phyloP scores from a whole-genome alignment of 2,888 invertebrate species.

The Nephrotoma guestfalica region DNA sequence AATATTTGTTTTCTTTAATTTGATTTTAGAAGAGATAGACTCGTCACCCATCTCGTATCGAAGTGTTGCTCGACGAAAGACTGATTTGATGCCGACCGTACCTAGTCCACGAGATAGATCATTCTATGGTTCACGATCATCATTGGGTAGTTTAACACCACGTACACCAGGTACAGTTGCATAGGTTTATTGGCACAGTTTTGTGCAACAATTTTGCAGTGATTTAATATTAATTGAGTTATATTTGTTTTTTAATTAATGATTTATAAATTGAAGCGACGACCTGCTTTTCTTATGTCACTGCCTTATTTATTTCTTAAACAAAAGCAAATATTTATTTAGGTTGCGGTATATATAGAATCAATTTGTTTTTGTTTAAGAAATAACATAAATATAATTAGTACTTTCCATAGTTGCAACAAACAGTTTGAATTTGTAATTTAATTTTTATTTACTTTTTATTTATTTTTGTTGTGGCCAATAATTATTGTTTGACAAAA shows the following conservation, averaged over 20 bases:
- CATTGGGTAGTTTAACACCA: slow-evolving; percentile 32
- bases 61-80: slow-evolving; percentile 71
- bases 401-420: background rate
- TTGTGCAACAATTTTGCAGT: background rate
- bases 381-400: background rate
- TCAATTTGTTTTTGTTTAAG: background rate
- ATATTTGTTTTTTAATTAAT: background rate
- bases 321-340: background rate
- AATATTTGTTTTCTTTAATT: background rate
- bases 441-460: background rate
- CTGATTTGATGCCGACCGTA: slow-evolving; percentile 81
- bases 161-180: slow-evolving; percentile 32
- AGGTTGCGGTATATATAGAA: background rate
- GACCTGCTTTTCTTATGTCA: background rate
- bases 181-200: background rate
- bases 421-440: background rate
- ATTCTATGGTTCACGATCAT: slow-evolving; percentile 34
- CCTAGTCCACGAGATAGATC: slow-evolving; percentile 53
- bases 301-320: background rate
- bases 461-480: background rate
- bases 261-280: background rate
- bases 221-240: background rate
- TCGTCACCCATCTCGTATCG: slow-evolving; percentile 48
- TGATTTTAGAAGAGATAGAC: slow-evolving; percentile 17
- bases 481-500: background rate